Evolutionary conservation across 2,113 vertebrate species (phyloP).

Genomic region (Pagrus major): DNA sequence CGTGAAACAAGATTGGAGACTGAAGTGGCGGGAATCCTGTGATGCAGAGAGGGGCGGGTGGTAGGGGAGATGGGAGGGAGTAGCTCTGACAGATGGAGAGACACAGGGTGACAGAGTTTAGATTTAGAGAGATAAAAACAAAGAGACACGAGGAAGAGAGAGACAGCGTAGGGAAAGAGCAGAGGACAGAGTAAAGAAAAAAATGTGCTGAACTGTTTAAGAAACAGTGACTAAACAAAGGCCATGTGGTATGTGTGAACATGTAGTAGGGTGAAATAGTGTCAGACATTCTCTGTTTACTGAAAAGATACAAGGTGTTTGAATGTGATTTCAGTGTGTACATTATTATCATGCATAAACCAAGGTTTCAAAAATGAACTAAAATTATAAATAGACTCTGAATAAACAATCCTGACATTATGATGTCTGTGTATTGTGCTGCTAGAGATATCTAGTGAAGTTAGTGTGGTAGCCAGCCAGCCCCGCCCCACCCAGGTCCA

Average conservation of each 20-base stretch:
- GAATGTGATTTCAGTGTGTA: not conserved
- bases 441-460: too few species aligned
- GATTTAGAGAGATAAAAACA: not conserved
- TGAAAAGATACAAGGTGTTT: not conserved
- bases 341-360: too few species aligned
- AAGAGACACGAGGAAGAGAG: not conserved
- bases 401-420: too few species aligned
- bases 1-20: slow-evolving; percentile 74
- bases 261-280: not conserved
- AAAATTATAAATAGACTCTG: too few species aligned
- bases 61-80: slow-evolving; percentile 6
- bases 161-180: not conserved
- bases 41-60: slow-evolving; percentile 23
- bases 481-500: too few species aligned
- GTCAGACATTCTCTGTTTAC: not conserved
- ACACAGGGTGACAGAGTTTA: not conserved
- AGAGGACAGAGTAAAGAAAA: not conserved
- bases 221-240: not conserved
- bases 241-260: not conserved
- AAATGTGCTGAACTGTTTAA: not conserved
- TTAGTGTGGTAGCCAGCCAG: too few species aligned
- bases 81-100: slow-evolving; percentile 39
- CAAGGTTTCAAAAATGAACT: too few species aligned
- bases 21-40: slow-evolving; percentile 72
- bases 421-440: too few species aligned